Evolutionary conservation across 92 coral and sea anemone genomes (phyloP), one percentile per base, ranked within the genome.

Genomic region (Zoanthus sansibaricus): DNA sequence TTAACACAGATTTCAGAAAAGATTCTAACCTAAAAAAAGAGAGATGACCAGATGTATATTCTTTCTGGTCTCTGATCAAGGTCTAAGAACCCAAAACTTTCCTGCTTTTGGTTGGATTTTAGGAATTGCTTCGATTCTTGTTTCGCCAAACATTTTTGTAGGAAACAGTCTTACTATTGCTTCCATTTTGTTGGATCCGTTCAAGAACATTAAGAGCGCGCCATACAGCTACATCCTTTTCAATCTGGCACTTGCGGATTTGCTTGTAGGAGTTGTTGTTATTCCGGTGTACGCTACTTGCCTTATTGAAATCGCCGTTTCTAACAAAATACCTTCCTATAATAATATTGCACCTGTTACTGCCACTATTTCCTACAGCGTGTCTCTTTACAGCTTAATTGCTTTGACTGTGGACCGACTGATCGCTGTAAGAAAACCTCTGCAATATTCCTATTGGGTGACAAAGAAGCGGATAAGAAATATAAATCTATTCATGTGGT

Each of bases 381-480:
- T 71, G 7, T 14, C 76, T 5, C 76, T 71, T 6, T 13, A 5
- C 20, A 71, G 44, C 76, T 18, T 71, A 12, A 10, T 71, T 15
- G n/a, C 48, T 71, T 17, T 71, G 46, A 33, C 76, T 10, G 18
- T 37, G 16, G 76, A 71, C 76, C 44, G 76, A 17, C 16, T 32
- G 16, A 71, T 71, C 16, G 76, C 76, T 16, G 33, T 71, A 7
- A 71, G 8, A 71, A 73, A 21, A 16, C 77, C 77, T 45, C 54
- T 73, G 17, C 77, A 73, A 15, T 73, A 73, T 14, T 3, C 54
- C 16, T 45, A 10, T 49, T 18, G 55, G 6, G 56, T 73, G 5
- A 45, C 77, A 21, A 73, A 73, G 21, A 45, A 3, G 12, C 44
- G 4, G 6, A 73, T 9, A 6, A 14, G 31, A 33, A 44, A n/a